Evolutionary conservation across 2,888 invertebrate species (phyloP).

Genomic region (Chorisops tibialis): DNA sequence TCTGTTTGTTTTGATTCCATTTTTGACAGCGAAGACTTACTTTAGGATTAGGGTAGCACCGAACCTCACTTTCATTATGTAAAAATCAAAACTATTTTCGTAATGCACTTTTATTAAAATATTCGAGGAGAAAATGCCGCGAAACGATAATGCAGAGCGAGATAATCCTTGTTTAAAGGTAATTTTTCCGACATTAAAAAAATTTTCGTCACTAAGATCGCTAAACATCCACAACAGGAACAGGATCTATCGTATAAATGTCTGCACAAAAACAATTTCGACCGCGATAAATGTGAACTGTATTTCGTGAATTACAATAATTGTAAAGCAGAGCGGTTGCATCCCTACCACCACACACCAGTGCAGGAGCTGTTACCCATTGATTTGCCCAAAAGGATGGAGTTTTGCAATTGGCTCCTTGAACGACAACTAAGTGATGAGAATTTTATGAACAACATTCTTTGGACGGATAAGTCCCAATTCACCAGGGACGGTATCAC

Average conservation of each 20-base stretch:
- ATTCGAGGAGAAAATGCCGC: constrained; percentile 42
- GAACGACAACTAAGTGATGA: too few relatives aligned
- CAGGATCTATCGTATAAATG: constrained; percentile 70
- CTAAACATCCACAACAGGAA: constrained; percentile 70
- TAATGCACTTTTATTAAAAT: background rate
- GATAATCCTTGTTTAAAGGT: constrained; percentile 51
- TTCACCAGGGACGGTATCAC: too few relatives aligned
- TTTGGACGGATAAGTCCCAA: too few relatives aligned
- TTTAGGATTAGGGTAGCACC: background rate
- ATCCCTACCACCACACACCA: too few relatives aligned
- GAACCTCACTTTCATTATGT: constrained; percentile 4
- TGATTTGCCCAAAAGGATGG: too few relatives aligned
- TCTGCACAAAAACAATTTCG: constrained; percentile 64
- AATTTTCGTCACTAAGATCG: too few relatives aligned
- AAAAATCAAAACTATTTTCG: too few relatives aligned
- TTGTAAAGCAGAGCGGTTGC: too few relatives aligned
- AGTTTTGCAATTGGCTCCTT: too few relatives aligned
- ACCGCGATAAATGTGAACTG: constrained; percentile 61
- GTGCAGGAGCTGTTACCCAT: too few relatives aligned
- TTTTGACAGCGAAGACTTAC: too few relatives aligned
- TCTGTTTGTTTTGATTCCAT: background rate
- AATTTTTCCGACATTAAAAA: constrained; percentile 3
- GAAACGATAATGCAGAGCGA: constrained; percentile 44
- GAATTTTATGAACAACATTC: too few relatives aligned
- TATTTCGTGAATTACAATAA: constrained; percentile 75